Evolutionary conservation across 2,113 vertebrate species (phyloP).

Genomic region (Rana temporaria): DNA sequence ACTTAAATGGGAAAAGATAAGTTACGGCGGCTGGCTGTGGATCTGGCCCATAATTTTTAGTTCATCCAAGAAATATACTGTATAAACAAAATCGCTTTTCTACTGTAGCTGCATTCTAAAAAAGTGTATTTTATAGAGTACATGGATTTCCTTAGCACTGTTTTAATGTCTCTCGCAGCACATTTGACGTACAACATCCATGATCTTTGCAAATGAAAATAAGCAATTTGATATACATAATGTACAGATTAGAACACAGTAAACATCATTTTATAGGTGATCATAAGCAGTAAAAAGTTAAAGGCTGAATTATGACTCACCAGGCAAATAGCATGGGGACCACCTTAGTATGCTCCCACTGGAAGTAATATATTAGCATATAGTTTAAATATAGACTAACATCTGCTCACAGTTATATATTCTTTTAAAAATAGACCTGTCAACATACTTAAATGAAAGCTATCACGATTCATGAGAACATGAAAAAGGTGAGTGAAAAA

Average conservation of each 20-base stretch:
- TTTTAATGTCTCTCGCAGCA: background rate
- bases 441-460: no score
- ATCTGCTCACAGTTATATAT: constrained; percentile 17
- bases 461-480: no score
- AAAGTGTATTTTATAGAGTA: no score
- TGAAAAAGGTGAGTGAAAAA: no score
- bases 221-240: background rate
- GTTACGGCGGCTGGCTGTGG: no score
- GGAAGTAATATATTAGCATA: constrained; percentile 33
- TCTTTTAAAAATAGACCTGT: background rate
- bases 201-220: background rate
- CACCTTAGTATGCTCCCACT: constrained; percentile 21
- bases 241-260: background rate
- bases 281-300: constrained; percentile 16
- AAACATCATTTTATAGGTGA: constrained; percentile 7
- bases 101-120: no score
- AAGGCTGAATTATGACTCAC: constrained; percentile 21
- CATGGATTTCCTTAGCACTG: background rate
- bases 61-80: no score
- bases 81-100: no score
- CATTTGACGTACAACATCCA: background rate
- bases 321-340: constrained; percentile 11
- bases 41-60: no score
- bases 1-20: no score
- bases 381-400: constrained; percentile 32